These are phyloP conservation scores for Synaphobranchus kaupii DNA, from an alignment of 2,797 vertebrate species.

Conservation along the genomic window DNA sequence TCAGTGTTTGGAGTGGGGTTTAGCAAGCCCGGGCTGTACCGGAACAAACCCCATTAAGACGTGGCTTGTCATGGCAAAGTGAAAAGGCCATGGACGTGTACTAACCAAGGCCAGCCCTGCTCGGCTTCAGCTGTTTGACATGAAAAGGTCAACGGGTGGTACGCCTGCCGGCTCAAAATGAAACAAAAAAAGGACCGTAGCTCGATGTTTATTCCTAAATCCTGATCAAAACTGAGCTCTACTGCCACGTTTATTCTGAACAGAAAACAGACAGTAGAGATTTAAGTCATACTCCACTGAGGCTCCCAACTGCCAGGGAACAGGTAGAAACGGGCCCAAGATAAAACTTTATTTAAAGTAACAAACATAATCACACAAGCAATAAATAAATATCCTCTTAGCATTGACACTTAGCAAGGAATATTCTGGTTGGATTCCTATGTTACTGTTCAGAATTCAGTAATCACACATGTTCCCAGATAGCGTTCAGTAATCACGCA, in stretches of 20 bases:
- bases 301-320: background rate
- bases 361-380: background rate
- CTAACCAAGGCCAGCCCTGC: background rate
- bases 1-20: too few species aligned
- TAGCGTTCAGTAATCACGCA: background rate
- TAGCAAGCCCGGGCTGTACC: too few species aligned
- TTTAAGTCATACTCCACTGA: background rate
- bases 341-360: background rate
- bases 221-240: background rate
- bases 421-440: background rate
- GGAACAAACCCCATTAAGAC: too few species aligned
- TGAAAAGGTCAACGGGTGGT: background rate
- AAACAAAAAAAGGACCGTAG: background rate
- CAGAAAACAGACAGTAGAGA: background rate
- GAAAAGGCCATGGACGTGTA: background rate
- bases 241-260: background rate
- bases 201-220: background rate
- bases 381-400: background rate
- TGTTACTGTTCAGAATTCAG: background rate
- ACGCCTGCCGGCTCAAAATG: background rate
- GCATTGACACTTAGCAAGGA: background rate
- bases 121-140: background rate
- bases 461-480: background rate
- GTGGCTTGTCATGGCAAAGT: too few species aligned
- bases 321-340: background rate